Evolutionary conservation across 2,888 invertebrate species (phyloP).

Genomic region (Drosophila kokeensis): DNA sequence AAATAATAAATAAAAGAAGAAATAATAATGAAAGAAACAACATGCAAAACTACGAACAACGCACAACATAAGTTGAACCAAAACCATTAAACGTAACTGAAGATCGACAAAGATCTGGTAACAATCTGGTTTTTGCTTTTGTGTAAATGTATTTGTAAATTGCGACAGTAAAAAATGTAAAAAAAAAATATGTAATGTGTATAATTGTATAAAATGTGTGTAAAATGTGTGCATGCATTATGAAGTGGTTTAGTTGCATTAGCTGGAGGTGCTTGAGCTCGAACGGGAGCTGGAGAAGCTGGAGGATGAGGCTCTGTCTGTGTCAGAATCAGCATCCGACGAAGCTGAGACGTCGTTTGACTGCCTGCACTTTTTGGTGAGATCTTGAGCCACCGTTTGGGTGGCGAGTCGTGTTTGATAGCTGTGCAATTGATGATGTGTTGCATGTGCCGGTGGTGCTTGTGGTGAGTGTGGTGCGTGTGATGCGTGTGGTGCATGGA

Average conservation of each 20-base stretch:
- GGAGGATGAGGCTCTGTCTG: constrained; percentile 40
- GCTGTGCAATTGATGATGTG: constrained; percentile 30
- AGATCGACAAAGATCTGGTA: too few species aligned
- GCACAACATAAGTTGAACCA: constrained; percentile 43
- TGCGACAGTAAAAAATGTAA: constrained; percentile 14
- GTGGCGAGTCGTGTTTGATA: constrained; percentile 56
- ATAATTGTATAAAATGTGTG: constrained; percentile 27
- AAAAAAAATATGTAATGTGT: constrained; percentile 12
- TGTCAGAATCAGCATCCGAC: constrained; percentile 39
- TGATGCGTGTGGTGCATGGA: constrained; percentile 30
- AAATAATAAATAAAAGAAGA: constrained; percentile 4
- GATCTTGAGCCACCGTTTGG: constrained; percentile 70
- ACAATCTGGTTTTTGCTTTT: constrained; percentile 2
- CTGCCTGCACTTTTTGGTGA: constrained; percentile 55
- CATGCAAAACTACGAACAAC: constrained; percentile 57
- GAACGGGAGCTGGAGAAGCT: constrained; percentile 26
- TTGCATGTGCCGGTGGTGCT: constrained; percentile 43
- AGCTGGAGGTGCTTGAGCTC: constrained; percentile 10
- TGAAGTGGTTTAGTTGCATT: constrained; percentile 19
- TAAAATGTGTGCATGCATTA: constrained; percentile 10
- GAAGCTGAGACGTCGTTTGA: constrained; percentile 20
- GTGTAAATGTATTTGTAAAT: constrained; percentile 37
- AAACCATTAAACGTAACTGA: constrained; percentile 17
- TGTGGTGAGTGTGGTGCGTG: background rate
- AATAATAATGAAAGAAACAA: constrained; percentile 7